A percentile compares a stretch with the other conserved stretches of the same genome.
phyloP scores from a whole-genome alignment of 2,797 vertebrate species.

The Austrolebias charrua region DNA sequence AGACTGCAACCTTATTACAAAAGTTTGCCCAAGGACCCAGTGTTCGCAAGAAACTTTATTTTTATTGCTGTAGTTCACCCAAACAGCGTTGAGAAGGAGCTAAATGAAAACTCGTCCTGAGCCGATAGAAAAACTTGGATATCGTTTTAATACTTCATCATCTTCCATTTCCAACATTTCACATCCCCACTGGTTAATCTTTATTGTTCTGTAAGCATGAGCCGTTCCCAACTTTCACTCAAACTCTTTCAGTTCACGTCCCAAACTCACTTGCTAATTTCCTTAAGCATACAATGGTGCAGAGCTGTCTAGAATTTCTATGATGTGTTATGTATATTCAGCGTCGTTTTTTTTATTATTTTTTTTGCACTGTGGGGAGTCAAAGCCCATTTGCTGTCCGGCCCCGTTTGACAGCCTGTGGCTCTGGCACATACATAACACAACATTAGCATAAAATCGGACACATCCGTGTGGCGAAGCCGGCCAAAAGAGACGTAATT shows the following conservation, averaged over 20 bases:
- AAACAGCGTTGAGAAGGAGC: constrained; percentile 8
- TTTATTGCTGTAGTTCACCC: constrained; percentile 13
- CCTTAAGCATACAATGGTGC: constrained; percentile 64
- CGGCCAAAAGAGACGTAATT: constrained; percentile 78
- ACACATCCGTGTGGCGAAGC: constrained; percentile 47
- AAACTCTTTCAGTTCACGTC: constrained; percentile 64
- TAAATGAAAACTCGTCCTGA: constrained; percentile 16
- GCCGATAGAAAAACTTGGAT: constrained; percentile 15
- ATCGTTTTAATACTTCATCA: constrained; percentile 9
- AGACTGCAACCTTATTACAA: constrained; percentile 70
- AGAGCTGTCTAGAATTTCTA: constrained; percentile 64
- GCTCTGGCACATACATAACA: constrained; percentile 70
- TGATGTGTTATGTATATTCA: constrained; percentile 67
- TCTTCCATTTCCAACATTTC: constrained; percentile 43
- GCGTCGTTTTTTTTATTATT: constrained; percentile 32
- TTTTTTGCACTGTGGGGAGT: constrained; percentile 58
- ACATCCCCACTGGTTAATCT: constrained; percentile 57
- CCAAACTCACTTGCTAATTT: constrained; percentile 69
- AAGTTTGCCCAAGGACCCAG: constrained; percentile 67
- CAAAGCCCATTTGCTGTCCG: constrained; percentile 67
- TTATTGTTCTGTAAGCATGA: constrained; percentile 61
- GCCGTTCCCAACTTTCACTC: constrained; percentile 55
- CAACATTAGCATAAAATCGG: constrained; percentile 74
- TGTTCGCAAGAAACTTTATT: constrained; percentile 53
- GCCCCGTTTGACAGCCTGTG: constrained; percentile 67